These are phyloP conservation scores for Babyrousa celebensis DNA, from an alignment of 2,797 vertebrate species.

Conservation along the genomic window DNA sequence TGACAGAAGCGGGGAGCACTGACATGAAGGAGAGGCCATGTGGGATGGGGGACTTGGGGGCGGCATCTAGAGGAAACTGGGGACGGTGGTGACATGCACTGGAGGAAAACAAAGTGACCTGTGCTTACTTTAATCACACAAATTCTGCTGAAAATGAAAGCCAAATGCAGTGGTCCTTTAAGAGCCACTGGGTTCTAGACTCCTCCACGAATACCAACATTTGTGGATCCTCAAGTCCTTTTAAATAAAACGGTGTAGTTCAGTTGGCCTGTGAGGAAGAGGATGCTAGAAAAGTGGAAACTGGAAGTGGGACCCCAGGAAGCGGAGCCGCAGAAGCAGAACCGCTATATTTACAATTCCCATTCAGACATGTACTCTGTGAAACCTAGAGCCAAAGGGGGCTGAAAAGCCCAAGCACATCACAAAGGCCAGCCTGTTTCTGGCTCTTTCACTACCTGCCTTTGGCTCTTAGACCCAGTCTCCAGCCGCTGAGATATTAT, in stretches of 20 bases:
- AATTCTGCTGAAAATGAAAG: slow-evolving; percentile 41
- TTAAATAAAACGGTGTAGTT: neutral
- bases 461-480: neutral
- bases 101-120: neutral
- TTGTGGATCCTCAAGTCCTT: neutral
- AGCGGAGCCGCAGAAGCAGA: neutral
- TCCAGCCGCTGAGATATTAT: neutral
- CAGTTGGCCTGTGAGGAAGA: neutral
- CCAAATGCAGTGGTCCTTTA: neutral
- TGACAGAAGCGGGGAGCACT: neutral
- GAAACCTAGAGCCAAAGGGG: neutral
- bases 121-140: neutral
- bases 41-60: neutral
- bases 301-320: neutral
- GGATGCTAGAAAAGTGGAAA: neutral
- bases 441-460: neutral
- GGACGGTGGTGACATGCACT: neutral
- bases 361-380: neutral
- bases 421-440: neutral
- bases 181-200: neutral
- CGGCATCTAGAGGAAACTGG: neutral
- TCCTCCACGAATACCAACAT: neutral
- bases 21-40: neutral
- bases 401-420: neutral
- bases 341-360: neutral